Evolutionary conservation across 1,140 invertebrate species (phyloP).

Genomic region (Aphis gossypii): DNA sequence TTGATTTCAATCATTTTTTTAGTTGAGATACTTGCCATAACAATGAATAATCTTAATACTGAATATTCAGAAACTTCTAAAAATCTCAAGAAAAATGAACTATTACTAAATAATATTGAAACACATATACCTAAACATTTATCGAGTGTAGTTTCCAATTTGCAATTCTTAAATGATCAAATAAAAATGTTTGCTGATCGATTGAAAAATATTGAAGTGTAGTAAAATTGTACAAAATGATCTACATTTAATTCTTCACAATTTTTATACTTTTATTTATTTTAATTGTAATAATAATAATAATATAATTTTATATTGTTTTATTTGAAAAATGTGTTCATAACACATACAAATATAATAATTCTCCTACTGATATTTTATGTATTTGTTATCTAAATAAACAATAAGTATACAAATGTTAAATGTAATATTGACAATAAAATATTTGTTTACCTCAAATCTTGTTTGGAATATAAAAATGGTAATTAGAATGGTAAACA

Average conservation of each 20-base stretch:
- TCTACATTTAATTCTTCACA: not conserved
- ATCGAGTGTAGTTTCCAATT: not conserved
- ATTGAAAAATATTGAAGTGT: not conserved
- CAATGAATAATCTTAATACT: not conserved
- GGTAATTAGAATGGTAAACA: too few relatives aligned
- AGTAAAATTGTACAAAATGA: not conserved
- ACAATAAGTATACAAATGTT: not conserved
- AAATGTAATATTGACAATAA: too few relatives aligned
- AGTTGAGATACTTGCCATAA: not conserved
- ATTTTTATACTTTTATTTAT: not conserved
- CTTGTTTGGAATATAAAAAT: too few relatives aligned
- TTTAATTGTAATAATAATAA: not conserved
- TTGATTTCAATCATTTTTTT: not conserved
- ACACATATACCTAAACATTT: not conserved
- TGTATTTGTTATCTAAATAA: not conserved
- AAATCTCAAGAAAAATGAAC: not conserved
- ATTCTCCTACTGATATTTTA: too few relatives aligned
- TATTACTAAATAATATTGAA: conserved; percentile 30
- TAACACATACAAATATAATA: too few relatives aligned
- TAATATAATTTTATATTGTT: not conserved
- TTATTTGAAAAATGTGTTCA: too few relatives aligned
- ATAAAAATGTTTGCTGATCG: not conserved
- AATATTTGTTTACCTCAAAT: too few relatives aligned
- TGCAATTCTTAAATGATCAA: not conserved
- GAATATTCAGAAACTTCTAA: not conserved